phyloP scores from a whole-genome alignment of 2,888 invertebrate genomes.

The Cryptocephalus moraei region DNA sequence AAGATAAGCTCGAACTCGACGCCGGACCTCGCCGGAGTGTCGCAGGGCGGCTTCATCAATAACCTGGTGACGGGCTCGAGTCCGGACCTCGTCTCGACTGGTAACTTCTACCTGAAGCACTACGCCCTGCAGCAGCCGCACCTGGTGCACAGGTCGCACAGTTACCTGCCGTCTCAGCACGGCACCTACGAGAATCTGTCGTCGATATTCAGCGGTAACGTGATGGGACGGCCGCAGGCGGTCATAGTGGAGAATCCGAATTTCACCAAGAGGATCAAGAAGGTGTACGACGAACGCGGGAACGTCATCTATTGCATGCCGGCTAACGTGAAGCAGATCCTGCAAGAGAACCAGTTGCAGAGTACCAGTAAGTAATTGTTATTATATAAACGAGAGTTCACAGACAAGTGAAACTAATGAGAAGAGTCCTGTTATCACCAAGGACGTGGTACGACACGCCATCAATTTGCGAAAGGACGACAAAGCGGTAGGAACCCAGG shows the following conservation, averaged over 20 bases:
- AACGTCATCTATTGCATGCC: constrained; percentile 56
- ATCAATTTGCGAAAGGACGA: too few species aligned
- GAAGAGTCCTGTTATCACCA: too few species aligned
- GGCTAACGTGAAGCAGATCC: constrained; percentile 38
- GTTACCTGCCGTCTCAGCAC: constrained; percentile 40
- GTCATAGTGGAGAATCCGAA: constrained; percentile 49
- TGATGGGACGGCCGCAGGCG: constrained; percentile 32
- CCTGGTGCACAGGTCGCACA: constrained; percentile 35
- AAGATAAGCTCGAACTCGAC: constrained; percentile 74
- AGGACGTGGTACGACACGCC: too few species aligned
- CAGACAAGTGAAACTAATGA: too few species aligned
- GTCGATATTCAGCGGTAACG: constrained; percentile 43
- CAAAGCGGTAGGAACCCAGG: too few species aligned
- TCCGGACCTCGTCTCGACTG: constrained; percentile 66
- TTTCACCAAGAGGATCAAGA: constrained; percentile 50
- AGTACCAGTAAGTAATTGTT: constrained; percentile 25
- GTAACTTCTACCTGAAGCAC: constrained; percentile 47
- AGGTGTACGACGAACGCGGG: constrained; percentile 50
- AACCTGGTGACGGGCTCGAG: constrained; percentile 63
- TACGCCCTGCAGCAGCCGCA: constrained; percentile 23
- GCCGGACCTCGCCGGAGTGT: constrained; percentile 69
- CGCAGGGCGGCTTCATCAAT: constrained; percentile 39
- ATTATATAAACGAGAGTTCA: not conserved
- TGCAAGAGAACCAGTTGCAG: constrained; percentile 34
- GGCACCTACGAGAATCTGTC: constrained; percentile 48